Conservation (phyloP, 2,113 vertebrate species). For the Syngnathoides biaculeatus region DNA sequence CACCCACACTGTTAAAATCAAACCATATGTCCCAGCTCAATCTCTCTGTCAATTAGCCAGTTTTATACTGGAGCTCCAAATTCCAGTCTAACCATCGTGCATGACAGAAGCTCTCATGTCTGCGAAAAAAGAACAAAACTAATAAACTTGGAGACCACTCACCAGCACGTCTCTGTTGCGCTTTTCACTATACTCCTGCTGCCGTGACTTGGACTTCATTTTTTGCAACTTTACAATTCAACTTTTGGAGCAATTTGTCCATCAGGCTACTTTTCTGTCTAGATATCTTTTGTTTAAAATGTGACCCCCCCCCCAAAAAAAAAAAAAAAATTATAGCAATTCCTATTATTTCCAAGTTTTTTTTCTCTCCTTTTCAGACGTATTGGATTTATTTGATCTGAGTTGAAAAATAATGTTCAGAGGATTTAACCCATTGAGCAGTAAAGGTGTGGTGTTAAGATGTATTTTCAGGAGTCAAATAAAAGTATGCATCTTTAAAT, state of each 20-base stretch:
- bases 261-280: background rate
- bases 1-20: conserved; percentile 74
- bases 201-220: conserved; percentile 13
- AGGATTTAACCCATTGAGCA: background rate
- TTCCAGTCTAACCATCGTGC: conserved; percentile 60
- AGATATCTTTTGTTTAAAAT: background rate
- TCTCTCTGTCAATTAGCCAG: conserved; percentile 63
- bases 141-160: conserved; percentile 50
- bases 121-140: conserved; percentile 53
- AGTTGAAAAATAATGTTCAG: background rate
- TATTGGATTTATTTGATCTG: background rate
- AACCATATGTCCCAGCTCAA: conserved; percentile 70
- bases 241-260: conserved; percentile 37
- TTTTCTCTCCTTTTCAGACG: no score
- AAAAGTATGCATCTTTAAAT: background rate
- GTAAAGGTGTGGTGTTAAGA: background rate
- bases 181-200: conserved; percentile 35
- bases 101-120: conserved; percentile 66
- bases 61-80: conserved; percentile 61
- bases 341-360: no score
- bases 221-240: conserved; percentile 15
- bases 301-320: no score
- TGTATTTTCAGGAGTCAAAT: background rate
- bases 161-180: conserved; percentile 53
- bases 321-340: no score